These are phyloP conservation scores for Malurus melanocephalus DNA, from an alignment of 2,113 vertebrate genomes.

Conservation along the genomic window DNA sequence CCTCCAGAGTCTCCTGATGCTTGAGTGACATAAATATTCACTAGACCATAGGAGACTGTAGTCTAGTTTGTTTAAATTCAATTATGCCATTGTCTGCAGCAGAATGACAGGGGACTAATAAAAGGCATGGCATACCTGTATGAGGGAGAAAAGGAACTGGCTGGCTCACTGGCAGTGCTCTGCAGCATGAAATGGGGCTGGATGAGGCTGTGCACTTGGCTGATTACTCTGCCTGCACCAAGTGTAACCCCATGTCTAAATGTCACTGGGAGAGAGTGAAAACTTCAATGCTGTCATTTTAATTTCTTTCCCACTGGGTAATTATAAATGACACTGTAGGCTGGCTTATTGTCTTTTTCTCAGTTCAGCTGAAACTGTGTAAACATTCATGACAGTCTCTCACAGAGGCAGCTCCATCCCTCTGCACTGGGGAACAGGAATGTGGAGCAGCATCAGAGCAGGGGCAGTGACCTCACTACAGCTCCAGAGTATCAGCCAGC, in stretches of 20 bases:
- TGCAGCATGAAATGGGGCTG: background rate
- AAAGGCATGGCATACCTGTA: background rate
- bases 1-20: background rate
- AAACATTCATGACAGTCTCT: background rate
- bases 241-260: background rate
- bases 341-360: background rate
- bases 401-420: background rate
- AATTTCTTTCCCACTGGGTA: background rate
- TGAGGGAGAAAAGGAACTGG: background rate
- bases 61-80: constrained; percentile 51
- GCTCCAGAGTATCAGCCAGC: background rate
- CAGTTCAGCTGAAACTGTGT: background rate
- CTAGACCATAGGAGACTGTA: constrained; percentile 34
- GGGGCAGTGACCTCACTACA: background rate
- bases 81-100: constrained; percentile 15
- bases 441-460: fast-evolving
- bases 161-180: background rate
- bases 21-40: constrained; percentile 52
- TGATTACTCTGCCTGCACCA: background rate
- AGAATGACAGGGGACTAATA: constrained; percentile 7
- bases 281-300: constrained; percentile 2
- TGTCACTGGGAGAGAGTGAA: background rate
- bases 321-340: background rate
- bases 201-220: background rate
- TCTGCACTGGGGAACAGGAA: background rate